phyloP scores from a whole-genome alignment of 1,140 invertebrate species.

The Hyphantria cunea region DNA sequence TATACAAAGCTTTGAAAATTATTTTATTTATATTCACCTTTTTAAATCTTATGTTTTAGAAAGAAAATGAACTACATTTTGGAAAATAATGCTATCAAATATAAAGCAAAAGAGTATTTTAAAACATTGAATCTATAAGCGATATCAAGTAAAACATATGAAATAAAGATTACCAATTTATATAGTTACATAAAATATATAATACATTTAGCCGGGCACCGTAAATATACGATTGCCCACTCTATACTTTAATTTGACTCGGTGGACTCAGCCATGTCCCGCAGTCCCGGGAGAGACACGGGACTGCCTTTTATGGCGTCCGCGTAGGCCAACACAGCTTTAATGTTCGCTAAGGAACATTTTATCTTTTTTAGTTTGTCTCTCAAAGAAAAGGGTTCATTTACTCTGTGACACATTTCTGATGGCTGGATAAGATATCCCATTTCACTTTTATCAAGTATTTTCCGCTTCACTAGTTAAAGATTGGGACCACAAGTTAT shows the following conservation, averaged over 20 bases:
- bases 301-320: conserved; percentile 68
- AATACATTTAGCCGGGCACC: background rate
- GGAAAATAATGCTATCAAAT: too few relatives aligned
- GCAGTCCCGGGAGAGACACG: conserved; percentile 47
- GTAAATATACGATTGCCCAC: conserved; percentile 34
- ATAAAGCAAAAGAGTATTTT: too few relatives aligned
- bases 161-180: too few relatives aligned
- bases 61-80: too few relatives aligned
- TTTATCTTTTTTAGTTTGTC: conserved; percentile 77
- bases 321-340: conserved; percentile 65
- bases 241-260: conserved; percentile 68
- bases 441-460: conserved; percentile 61
- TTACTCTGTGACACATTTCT: conserved; percentile 64
- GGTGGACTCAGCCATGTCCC: conserved; percentile 37
- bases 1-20: too few relatives aligned
- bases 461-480: conserved; percentile 52
- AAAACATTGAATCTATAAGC: too few relatives aligned
- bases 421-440: conserved; percentile 69
- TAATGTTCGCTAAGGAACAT: conserved; percentile 76
- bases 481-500: conserved; percentile 28
- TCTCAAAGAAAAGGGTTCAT: conserved; percentile 72
- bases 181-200: too few relatives aligned
- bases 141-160: too few relatives aligned
- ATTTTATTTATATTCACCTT: too few relatives aligned
- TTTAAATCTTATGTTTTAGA: too few relatives aligned